Evolutionary conservation across 1,140 invertebrate species (phyloP), one percentile per base, ranked within the genome.

Genomic region (Eupeodes corollae): DNA sequence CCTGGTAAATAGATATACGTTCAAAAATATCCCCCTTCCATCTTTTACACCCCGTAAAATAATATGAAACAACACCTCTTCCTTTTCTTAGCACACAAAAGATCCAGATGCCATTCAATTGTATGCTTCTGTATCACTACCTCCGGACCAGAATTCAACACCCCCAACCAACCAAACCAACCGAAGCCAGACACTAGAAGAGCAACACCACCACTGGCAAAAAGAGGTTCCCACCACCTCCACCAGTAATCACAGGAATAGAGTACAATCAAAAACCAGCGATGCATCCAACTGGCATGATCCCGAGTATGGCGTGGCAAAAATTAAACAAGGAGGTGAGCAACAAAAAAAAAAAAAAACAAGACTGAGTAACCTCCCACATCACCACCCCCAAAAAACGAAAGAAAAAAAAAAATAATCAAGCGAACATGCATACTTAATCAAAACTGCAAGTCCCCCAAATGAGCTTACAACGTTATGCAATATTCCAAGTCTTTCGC

Each of bases 51-150:
- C 21, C 3, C 21, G 21, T n/a, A 35, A 35, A 6, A 15, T 35
- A n/a, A 35, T 6, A 35, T 35, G 12, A 15, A 35, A n/a, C 3
- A 35, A 35, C 3, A 35, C 34, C 14, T 5, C 5, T 42, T 32
- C 41, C 0, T 10, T 34, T 39, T 43, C 15, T 11, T 49, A 80
- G 77, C 71, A 70, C 37, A 77, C 76, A 12, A 77, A 70, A 47
- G 74, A 80, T 53, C 72, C 73, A 2, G 55, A 72, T 3, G 69
- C 75, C 11, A 52, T 74, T 48, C 61, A 76, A 46, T 51, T 80
- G 1, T 77, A 77, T 51, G 56, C 60, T 40, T 5, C 35, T 42
- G 30, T n/a, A 14, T 38, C 16, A 14, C 35, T 38, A 14, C 35
- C 35, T n/a, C 35, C 35, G 6, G 35, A 38, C 35, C n/a, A 38